Percentiles rank a stretch among this genome's conserved stretches.
These are phyloP conservation scores for Dendrocincla tyrannina DNA, from an alignment of 2,797 vertebrate genomes.

Conservation along the genomic window DNA sequence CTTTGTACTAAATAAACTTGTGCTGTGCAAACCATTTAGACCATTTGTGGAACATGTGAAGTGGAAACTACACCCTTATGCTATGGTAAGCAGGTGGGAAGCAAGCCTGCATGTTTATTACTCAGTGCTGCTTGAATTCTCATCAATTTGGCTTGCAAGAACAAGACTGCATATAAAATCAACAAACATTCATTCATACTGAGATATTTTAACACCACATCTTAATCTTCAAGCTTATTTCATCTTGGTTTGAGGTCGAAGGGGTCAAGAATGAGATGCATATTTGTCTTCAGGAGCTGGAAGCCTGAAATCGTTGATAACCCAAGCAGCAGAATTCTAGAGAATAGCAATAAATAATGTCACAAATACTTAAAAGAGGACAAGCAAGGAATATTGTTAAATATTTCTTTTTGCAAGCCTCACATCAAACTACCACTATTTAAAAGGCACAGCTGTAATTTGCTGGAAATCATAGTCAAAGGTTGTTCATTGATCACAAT, in stretches of 20 bases:
- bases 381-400: neutral
- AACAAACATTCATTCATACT: neutral
- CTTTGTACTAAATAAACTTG: neutral
- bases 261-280: neutral
- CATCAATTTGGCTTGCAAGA: neutral
- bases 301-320: neutral
- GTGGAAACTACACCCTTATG: neutral
- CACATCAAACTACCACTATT: neutral
- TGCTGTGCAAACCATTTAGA: neutral
- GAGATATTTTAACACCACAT: neutral
- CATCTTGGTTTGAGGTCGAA: neutral
- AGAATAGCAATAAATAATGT: neutral
- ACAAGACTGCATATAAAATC: neutral
- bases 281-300: neutral
- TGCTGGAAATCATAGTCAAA: neutral
- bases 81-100: neutral
- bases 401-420: neutral
- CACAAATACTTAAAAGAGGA: neutral
- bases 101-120: neutral
- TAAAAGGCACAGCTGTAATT: neutral
- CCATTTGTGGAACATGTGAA: neutral
- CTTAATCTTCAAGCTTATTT: constrained; percentile 4
- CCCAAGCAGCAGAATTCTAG: neutral
- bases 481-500: neutral
- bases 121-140: neutral